Evolutionary conservation across 2,113 vertebrate genomes (phyloP).

Genomic region (Ranitomeya imitator): DNA sequence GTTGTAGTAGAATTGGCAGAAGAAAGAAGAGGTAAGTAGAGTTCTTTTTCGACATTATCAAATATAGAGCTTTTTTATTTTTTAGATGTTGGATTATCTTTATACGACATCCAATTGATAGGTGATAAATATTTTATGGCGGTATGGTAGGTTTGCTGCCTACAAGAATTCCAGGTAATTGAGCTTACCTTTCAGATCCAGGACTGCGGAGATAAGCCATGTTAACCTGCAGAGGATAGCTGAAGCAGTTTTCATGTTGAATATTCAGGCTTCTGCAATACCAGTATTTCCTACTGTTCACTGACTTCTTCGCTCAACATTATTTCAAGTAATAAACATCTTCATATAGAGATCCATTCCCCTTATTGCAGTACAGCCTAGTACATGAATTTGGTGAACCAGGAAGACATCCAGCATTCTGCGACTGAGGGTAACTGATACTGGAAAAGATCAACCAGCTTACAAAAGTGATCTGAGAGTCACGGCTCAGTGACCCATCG

Average conservation of each 20-base stretch:
- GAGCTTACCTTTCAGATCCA: slow-evolving; percentile 46
- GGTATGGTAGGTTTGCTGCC: not conserved
- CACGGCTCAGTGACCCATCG: slow-evolving; percentile 35
- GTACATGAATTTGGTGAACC: not conserved
- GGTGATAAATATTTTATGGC: not conserved
- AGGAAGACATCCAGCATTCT: slow-evolving; percentile 1
- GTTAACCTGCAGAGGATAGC: not conserved
- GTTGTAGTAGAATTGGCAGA: too few species aligned
- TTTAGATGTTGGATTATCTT: too few species aligned
- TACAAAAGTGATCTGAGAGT: slow-evolving; percentile 56
- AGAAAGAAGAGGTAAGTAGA: too few species aligned
- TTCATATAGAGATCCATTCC: not conserved
- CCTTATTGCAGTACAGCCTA: not conserved
- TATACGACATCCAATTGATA: too few species aligned
- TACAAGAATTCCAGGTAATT: not conserved
- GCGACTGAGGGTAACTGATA: slow-evolving; percentile 35
- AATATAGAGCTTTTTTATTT: too few species aligned
- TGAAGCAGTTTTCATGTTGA: slow-evolving; percentile 12
- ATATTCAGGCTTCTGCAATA: not conserved
- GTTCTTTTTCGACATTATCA: too few species aligned
- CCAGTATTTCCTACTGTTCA: not conserved
- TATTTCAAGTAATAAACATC: not conserved
- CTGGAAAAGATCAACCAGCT: slow-evolving; percentile 25
- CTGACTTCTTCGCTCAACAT: not conserved
- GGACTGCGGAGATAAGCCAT: not conserved